Conservation (phyloP, 2,888 invertebrate species). For the Choristoneura rosaceana region DNA sequence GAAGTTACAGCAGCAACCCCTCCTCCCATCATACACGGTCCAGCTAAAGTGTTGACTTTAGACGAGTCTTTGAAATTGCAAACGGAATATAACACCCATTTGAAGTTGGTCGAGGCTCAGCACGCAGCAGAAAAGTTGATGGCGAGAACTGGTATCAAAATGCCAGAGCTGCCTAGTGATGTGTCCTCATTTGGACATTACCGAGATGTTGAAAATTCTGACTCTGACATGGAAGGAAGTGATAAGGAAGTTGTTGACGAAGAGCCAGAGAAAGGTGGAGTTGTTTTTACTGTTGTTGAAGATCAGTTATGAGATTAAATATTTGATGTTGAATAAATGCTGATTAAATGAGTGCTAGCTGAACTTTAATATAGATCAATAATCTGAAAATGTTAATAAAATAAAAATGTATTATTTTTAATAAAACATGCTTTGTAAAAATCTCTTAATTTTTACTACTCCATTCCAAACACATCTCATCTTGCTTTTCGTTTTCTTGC, state of each 20-base stretch:
- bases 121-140: constrained; percentile 85
- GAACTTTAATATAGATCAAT: neutral
- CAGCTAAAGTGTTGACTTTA: constrained; percentile 80
- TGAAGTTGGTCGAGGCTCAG: constrained; percentile 81
- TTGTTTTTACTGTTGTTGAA: constrained; percentile 81
- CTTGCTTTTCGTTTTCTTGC: too few relatives aligned
- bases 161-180: constrained; percentile 66
- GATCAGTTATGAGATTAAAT: constrained; percentile 45
- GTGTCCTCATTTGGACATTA: constrained; percentile 69
- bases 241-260: constrained; percentile 85
- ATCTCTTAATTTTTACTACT: neutral
- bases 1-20: constrained; percentile 88
- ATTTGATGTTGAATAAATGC: neutral
- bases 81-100: constrained; percentile 75
- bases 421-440: neutral
- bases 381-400: neutral
- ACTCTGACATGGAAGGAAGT: constrained; percentile 76
- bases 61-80: constrained; percentile 86
- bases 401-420: neutral
- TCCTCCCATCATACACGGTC: constrained; percentile 83
- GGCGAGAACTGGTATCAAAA: constrained; percentile 68
- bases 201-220: constrained; percentile 66
- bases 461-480: too few relatives aligned
- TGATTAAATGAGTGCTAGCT: neutral
- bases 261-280: constrained; percentile 84